phyloP scores from a whole-genome alignment of 1,140 invertebrate species.

The Drosophila orena region DNA sequence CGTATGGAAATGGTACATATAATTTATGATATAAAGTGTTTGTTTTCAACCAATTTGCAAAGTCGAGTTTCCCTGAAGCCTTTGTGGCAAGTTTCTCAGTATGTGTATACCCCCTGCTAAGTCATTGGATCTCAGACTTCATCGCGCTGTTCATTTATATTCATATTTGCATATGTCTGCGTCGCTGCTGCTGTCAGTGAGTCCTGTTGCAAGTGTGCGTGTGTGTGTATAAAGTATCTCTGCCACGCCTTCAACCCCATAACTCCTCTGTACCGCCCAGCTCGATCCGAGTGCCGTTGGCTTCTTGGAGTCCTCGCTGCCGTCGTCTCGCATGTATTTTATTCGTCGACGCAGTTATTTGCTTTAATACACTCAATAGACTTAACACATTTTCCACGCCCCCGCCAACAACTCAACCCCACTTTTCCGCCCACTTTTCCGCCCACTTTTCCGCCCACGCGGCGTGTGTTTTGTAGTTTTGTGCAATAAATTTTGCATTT shows the following conservation, averaged over 20 bases:
- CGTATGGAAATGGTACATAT: too few relatives aligned
- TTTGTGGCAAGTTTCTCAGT: neutral
- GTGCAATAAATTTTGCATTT: conserved; percentile 82
- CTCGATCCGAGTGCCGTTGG: conserved; percentile 19
- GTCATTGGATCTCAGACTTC: conserved; percentile 44
- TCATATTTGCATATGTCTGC: conserved; percentile 74
- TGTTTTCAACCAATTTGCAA: too few relatives aligned
- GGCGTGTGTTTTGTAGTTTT: conserved; percentile 69
- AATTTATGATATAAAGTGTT: too few relatives aligned
- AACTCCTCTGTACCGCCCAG: neutral
- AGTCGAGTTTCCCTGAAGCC: neutral
- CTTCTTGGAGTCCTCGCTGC: conserved; percentile 18
- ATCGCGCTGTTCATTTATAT: conserved; percentile 79
- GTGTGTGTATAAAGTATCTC: conserved; percentile 53
- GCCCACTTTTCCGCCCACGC: conserved; percentile 22
- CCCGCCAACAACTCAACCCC: conserved; percentile 2
- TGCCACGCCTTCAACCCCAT: conserved; percentile 19
- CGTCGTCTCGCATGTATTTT: conserved; percentile 64
- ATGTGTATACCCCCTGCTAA: neutral
- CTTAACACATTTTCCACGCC: conserved; percentile 80
- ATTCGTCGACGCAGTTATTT: conserved; percentile 79
- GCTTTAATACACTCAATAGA: conserved; percentile 83
- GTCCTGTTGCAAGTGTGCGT: conserved; percentile 5
- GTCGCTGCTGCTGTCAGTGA: conserved; percentile 43
- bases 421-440: conserved; percentile 2